phyloP scores from a whole-genome alignment of 2,888 invertebrate species.

The Andrena bicolor region DNA sequence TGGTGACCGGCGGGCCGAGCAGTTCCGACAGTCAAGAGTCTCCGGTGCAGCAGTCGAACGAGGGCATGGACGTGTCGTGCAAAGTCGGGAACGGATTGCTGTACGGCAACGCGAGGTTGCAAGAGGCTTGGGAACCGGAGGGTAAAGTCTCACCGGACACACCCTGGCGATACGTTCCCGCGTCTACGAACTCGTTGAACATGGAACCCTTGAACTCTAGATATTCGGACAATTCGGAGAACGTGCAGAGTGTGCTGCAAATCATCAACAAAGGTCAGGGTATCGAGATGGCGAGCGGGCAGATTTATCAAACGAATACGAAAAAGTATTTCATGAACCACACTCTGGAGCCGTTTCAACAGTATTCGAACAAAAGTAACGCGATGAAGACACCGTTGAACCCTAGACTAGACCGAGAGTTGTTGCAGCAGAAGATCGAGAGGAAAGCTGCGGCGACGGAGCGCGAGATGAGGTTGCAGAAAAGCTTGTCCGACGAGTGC shows the following conservation, averaged over 20 bases:
- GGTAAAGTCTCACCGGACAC: conserved; percentile 82
- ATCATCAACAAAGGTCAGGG: conserved; percentile 82
- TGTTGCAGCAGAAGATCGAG: conserved; percentile 79
- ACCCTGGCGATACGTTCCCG: conserved; percentile 83
- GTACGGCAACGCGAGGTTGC: conserved; percentile 82
- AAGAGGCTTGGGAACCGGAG: conserved; percentile 84
- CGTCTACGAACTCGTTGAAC: conserved; percentile 77
- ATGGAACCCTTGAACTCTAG: conserved; percentile 78
- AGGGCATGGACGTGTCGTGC: conserved; percentile 74
- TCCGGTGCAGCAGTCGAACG: conserved; percentile 72
- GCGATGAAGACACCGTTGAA: conserved; percentile 76
- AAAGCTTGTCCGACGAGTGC: conserved; percentile 92
- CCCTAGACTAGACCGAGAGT: conserved; percentile 77
- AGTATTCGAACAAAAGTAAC: conserved; percentile 76
- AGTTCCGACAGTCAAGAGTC: conserved; percentile 78
- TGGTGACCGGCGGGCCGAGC: conserved; percentile 74
- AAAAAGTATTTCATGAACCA: conserved; percentile 84
- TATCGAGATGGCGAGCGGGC: conserved; percentile 80
- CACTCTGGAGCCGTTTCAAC: conserved; percentile 79
- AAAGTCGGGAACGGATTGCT: conserved; percentile 82
- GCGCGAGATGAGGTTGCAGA: conserved; percentile 87
- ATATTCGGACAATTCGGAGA: conserved; percentile 76
- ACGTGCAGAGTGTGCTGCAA: conserved; percentile 80
- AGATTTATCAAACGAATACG: conserved; percentile 79
- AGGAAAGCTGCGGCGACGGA: conserved; percentile 86